These are phyloP conservation scores for Asarcornis scutulata DNA, from an alignment of 2,113 vertebrate species.

Conservation along the genomic window DNA sequence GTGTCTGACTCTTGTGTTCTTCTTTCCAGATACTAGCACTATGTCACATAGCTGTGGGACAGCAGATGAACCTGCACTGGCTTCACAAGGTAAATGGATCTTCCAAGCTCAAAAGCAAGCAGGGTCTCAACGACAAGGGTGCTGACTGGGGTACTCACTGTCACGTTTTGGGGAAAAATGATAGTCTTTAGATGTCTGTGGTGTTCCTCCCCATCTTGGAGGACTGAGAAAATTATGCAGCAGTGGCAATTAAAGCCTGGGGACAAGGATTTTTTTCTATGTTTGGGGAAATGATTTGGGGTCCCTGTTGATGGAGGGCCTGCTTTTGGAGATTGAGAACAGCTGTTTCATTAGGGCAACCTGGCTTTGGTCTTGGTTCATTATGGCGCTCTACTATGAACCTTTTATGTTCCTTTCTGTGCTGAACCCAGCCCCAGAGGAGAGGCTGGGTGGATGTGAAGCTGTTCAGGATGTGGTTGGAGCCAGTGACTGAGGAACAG, in stretches of 20 bases:
- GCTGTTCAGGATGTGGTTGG: background rate
- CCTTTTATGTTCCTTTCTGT: background rate
- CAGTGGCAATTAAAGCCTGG: background rate
- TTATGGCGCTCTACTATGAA: accelerated
- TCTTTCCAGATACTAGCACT: conserved; percentile 88
- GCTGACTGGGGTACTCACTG: background rate
- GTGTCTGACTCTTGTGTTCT: background rate
- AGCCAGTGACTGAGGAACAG: background rate
- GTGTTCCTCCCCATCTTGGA: background rate
- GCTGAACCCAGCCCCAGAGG: background rate
- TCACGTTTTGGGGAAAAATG: background rate
- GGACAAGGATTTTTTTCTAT: background rate
- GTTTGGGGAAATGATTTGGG: background rate
- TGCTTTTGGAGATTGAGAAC: background rate
- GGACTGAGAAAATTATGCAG: background rate
- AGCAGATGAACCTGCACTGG: conserved; percentile 97
- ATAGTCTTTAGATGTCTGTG: background rate
- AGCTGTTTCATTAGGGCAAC: accelerated
- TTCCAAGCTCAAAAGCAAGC: background rate
- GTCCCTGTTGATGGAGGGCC: background rate
- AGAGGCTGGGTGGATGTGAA: background rate
- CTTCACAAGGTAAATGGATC: conserved; percentile 89
- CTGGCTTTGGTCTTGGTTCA: background rate
- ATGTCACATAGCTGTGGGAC: conserved; percentile 92
- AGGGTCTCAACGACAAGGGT: background rate